Base-by-base conservation (phyloP, 2,888 invertebrate species). In the Lepidochitona cinerea region DNA sequence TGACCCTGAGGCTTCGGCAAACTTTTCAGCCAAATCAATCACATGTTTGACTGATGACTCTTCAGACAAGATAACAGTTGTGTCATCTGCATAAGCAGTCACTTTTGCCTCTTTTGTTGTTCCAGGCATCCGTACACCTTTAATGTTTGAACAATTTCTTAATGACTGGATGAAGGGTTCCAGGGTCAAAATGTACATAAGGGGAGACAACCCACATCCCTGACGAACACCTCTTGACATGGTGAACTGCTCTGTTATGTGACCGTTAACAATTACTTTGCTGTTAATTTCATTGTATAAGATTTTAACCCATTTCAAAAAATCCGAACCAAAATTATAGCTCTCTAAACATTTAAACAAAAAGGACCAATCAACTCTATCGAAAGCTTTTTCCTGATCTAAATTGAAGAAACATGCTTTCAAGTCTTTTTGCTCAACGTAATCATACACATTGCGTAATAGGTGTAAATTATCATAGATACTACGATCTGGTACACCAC, bases 371-470 rank as follows among this genome's bases (percentile, higher is more conserved):
- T 74, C 73, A 18, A 81, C 81, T 64, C 80, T 69, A 67, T 81
- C 81, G 37, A 82, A 82, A 1, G 81, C 81, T 64, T 82, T 83
- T 66, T 78, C 79, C 69, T 82, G 82, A 64, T 82, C 82, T 49
- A 81, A 52, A 72, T 52, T 64, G 36, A 80, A 75, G 64, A 81
- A 79, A 49, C 70, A 70, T 37, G 75, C 72, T 41, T 54, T 14
- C 23, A 77, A 29, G 14, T 81, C 37, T 68, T 80, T 76, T 65
- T 75, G 75, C 18, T 80, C 71, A 26, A 72, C 66, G 80, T 77
- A 80, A 69, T 79, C 76, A 35, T 75, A 29, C 29, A 77, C 70
- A 72, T 79, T 74, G 23, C 80, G 53, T 1, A 79, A 59, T 32
- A 81, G 53, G 75, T 80, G 78, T 9, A 71, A 53, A 68, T 80